Base-by-base conservation (phyloP, 37 sponge, comb jelly and placozoan genomes). In the Mnemiopsis leidyi region DNA sequence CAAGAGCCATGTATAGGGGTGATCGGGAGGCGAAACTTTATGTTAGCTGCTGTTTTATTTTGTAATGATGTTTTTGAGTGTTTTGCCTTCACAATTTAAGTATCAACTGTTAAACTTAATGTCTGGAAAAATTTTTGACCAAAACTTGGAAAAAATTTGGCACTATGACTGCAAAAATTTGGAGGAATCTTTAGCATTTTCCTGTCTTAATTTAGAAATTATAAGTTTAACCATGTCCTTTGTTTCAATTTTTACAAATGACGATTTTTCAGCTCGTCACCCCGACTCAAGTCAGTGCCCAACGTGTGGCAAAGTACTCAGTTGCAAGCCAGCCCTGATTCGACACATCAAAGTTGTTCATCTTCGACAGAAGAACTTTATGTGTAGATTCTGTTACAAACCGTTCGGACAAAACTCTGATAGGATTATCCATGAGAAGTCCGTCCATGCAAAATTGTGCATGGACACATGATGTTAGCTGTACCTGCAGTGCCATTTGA, bases 261-360 rank as follows among this genome's bases (percentile, higher is more conserved):
- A n/a, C n/a, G n/a, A 18, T 48, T 48, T 48, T 13, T 13, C 61
- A 48, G 61, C 61, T 18, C 9, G 61, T 48, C 9, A 48, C 61
- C 61, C 5, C 61, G 61, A 18, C 9, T 48, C 13, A 13, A 48
- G 61, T 48, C 61, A 48, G 13, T 77, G 79, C 36, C 18, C 1
- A 13, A 77, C 35, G 1, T 77, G 79, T 34, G 32, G 26, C 3
- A 26, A 77, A 36, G 18, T 77, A 16, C 79, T 77, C 36, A 77
- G 79, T 20, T 77, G 79, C 35, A 77, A 77, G 36, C 9, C 79
- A 18, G 79, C 79, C 1, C 79, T 77, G 3, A 35, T 23, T n/a
- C 39, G 90, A n/a, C 90, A 85, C 26, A n/a, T 40, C 48, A 85
- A 85, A 40, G 90, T 38, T 1, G 90, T 85, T 40, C 90, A 85